Evolutionary conservation across 2,888 invertebrate species (phyloP), one percentile per base, ranked within the genome.

Genomic region (Himalopsyche anomala): DNA sequence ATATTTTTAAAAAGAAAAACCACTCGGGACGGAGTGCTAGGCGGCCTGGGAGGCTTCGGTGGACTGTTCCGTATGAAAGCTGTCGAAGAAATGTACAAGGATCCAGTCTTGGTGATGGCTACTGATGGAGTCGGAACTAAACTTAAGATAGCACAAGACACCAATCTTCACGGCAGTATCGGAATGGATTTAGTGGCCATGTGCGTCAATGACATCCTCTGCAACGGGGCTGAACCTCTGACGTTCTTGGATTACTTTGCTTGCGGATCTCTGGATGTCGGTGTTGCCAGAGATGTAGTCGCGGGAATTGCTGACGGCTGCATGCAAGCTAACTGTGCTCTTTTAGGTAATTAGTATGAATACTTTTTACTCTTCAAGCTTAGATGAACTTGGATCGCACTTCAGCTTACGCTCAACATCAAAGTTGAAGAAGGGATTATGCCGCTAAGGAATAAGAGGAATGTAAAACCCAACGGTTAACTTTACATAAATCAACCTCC

Each of bases 91-190:
- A 91, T 92, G 62, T 93, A 92, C 86, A 92, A 93, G 92, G 97
- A 98, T 91, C 98, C 99, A 0, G 94, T 99, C 40, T 93, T 99
- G 0, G 97, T 99, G 0, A 95, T 99, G 74, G 99, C 99, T 0
- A 97, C 99, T 0, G 99, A 99, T 92, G 99, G 99, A n/a, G 99
- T 99, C 28, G 99, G 99, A 83, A 99, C 99, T 0, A 99, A 99
- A 91, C 94, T 99, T 12, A 97, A 97, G 93, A 96, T 98, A 88
- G 99, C 99, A 0, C 96, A 98, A 91, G 94, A 94, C 89, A 95
- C 94, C 88, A 94, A 95, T 84, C 93, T 95, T 15, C 97, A 98
- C 91, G 92, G 94, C 88, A 96, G 96, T 0, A 95, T 99, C 87
- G 99, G 99, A 55, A 95, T 98, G 87, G 99, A 99, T 92, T 93